Base-by-base conservation (phyloP, 2,888 invertebrate genomes). In the Apomyelois bistriatella region DNA sequence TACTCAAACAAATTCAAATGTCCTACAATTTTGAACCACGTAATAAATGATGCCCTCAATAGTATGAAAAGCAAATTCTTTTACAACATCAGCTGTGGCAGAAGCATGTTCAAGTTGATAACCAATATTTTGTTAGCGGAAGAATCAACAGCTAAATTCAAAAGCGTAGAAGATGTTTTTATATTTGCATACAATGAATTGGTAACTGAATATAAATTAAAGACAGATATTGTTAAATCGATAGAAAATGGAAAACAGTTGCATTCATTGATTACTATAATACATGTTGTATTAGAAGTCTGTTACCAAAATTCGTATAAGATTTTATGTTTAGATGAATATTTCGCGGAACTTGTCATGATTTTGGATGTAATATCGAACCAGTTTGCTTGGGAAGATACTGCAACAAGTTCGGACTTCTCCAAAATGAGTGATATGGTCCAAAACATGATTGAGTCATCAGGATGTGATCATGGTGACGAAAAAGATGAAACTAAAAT, bases 391-490 rank as follows among this genome's bases (percentile, higher is more conserved):
- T 82, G 77, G 77, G 82, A 87, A 36, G 72, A 81, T 52, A 65
- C 66, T 53, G 64, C 72, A 13, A 76, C 74, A 1, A 86, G 87
- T 43, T 94, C 95, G 6, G 95, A 95, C 57, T 96, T 96, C 77
- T 94, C 94, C 48, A 94, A 95, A 76, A 95, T 96, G 91, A 94
- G 93, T 66, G 91, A 93, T 55, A 94, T 95, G 67, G 91, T 96
- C 50, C 91, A 94, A 60, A 78, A 90, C 54, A 82, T 93, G 40
- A 92, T 95, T 40, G 70, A 68, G 48, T 76, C 82, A 48, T 92
- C 92, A 53, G 74, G 70, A 6, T 70, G 72, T 53, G 60, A 64
- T 40, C 53, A 53, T 0, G 53, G 53, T 15, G 74, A 76, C 64
- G 68, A 76, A 48, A 68, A 68, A 48, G 85, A 91, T 63, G 72